A percentile compares a stretch with the other conserved stretches of the same genome.
Evolutionary conservation across 2,797 vertebrate species (phyloP).

Genomic region (Gymnothorax reevesii): DNA sequence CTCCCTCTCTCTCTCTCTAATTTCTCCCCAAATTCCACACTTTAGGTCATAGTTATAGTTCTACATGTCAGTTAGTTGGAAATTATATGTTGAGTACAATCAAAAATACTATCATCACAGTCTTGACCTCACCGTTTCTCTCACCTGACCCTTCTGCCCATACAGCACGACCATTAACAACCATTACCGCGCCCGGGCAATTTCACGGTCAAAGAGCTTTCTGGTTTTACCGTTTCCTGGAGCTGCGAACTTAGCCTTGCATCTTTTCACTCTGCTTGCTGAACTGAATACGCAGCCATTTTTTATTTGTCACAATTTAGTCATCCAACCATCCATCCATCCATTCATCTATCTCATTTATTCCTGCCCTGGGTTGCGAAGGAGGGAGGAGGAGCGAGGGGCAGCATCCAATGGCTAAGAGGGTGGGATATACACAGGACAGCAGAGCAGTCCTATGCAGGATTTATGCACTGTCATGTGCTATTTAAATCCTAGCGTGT

Average conservation of each 20-base stretch:
- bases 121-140: conserved; percentile 22
- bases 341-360: conserved; percentile 7
- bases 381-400: too few relatives aligned
- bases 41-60: background rate
- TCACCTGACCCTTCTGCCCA: background rate
- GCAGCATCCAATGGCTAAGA: too few relatives aligned
- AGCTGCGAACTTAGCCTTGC: conserved; percentile 72
- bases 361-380: too few relatives aligned
- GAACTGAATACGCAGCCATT: conserved; percentile 58
- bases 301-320: conserved; percentile 48
- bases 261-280: conserved; percentile 60
- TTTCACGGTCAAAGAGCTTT: conserved; percentile 80
- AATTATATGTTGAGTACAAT: conserved; percentile 21
- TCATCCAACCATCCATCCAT: conserved; percentile 32
- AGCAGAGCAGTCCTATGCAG: too few relatives aligned
- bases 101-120: conserved; percentile 27
- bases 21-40: background rate
- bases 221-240: conserved; percentile 68
- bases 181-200: conserved; percentile 71
- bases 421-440: too few relatives aligned
- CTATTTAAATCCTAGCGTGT: too few relatives aligned
- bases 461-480: too few relatives aligned
- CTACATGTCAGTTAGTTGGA: background rate
- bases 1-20: background rate
- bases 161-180: conserved; percentile 70